A percentile compares a stretch with the other conserved stretches of the same genome.
phyloP scores from a whole-genome alignment of 2,888 invertebrate species.

The Carabus problematicus region DNA sequence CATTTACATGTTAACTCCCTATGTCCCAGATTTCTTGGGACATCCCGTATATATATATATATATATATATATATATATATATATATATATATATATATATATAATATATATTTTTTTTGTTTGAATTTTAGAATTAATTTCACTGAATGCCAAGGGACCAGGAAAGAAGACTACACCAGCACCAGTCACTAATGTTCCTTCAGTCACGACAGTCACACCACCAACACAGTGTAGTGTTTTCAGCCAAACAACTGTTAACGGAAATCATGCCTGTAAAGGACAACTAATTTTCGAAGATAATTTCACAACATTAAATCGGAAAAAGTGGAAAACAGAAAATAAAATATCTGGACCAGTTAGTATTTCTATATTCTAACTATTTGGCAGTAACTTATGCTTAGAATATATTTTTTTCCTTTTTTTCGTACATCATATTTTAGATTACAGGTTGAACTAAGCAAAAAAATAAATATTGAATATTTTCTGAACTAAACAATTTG shows the following conservation, averaged over 20 bases:
- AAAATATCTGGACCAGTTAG: slow-evolving; percentile 66
- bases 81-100: too few species aligned
- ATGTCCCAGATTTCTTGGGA: too few species aligned
- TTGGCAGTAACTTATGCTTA: too few species aligned
- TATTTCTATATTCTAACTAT: too few species aligned
- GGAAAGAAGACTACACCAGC: slow-evolving; percentile 23
- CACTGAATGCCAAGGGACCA: slow-evolving; percentile 6
- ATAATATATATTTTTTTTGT: too few species aligned
- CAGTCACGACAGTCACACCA: slow-evolving; percentile 36
- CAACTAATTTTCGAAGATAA: slow-evolving; percentile 70
- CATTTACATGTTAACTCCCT: too few species aligned
- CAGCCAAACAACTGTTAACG: slow-evolving; percentile 46
- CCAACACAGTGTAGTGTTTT: slow-evolving; percentile 42
- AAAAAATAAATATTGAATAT: too few species aligned
- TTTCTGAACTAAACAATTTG: neutral
- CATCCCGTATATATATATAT: too few species aligned
- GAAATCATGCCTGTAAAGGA: slow-evolving; percentile 60
- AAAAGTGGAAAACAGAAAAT: slow-evolving; percentile 66
- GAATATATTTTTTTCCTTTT: too few species aligned
- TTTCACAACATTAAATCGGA: slow-evolving; percentile 63
- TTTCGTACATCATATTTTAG: too few species aligned
- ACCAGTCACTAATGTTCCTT: slow-evolving; percentile 27
- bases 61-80: too few species aligned
- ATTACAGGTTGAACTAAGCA: too few species aligned
- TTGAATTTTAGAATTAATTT: slow-evolving; percentile 17